These are phyloP conservation scores for Gandaritis pyraliata DNA, from an alignment of 2,888 invertebrate genomes.

Conservation along the genomic window DNA sequence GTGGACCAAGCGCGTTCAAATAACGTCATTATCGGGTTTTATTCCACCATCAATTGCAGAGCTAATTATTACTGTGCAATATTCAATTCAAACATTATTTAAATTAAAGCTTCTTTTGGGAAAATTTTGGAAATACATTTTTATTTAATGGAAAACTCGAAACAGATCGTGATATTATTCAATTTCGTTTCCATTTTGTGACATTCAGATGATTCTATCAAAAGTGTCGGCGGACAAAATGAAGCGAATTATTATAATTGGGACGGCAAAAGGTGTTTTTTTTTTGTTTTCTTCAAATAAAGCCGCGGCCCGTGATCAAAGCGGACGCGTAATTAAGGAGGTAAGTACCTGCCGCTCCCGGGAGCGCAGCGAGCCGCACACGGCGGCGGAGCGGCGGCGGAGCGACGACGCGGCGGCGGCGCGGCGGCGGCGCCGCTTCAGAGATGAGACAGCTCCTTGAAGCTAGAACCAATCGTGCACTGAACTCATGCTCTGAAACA, in stretches of 20 bases:
- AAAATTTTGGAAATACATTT: conserved; percentile 5
- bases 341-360: conserved; percentile 34
- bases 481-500: not conserved
- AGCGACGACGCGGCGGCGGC: conserved; percentile 2
- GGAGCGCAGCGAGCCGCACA: conserved; percentile 9
- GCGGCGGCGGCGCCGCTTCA: not conserved
- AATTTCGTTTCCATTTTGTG: conserved; percentile 16
- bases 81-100: conserved; percentile 13
- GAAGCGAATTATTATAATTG: conserved; percentile 50
- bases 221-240: conserved; percentile 35
- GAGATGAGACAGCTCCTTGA: conserved; percentile 5
- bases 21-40: conserved; percentile 17
- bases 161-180: conserved; percentile 13
- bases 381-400: conserved; percentile 12
- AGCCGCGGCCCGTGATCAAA: conserved; percentile 31
- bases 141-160: conserved; percentile 9
- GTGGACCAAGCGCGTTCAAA: conserved; percentile 7
- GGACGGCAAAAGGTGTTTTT: conserved; percentile 38
- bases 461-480: not conserved
- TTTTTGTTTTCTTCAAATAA: conserved; percentile 40
- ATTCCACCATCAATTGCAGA: conserved; percentile 11
- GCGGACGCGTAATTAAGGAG: conserved; percentile 36
- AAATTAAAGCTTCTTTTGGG: conserved; percentile 5
- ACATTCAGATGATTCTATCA: conserved; percentile 14
- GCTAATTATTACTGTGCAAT: conserved; percentile 8